Percentiles rank a stretch among this genome's conserved stretches.
phyloP scores from a whole-genome alignment of 1,140 invertebrate genomes.

The Habropoda laboriosa region DNA sequence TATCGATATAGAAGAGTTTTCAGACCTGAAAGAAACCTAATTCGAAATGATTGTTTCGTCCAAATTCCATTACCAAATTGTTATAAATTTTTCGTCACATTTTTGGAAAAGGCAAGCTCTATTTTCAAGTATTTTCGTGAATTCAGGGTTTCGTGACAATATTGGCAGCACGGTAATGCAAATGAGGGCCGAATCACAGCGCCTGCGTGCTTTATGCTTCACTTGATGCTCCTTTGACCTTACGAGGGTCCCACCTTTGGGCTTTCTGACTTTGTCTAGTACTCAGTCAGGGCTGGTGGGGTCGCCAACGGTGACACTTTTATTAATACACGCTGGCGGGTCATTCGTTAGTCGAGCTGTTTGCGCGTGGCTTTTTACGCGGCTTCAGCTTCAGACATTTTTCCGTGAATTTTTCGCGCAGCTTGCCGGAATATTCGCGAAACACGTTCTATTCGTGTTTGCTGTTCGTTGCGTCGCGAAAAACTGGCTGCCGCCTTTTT shows the following conservation, averaged over 20 bases:
- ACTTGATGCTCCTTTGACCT: no score
- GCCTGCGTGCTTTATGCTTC: background rate
- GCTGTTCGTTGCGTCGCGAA: background rate
- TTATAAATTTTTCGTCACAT: no score
- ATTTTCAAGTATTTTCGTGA: no score
- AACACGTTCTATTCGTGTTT: conserved; percentile 2
- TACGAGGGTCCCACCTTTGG: background rate
- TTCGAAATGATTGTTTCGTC: no score
- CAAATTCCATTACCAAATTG: no score
- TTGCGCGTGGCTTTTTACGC: background rate
- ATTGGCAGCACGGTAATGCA: background rate
- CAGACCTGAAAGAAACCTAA: no score
- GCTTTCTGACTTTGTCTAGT: background rate
- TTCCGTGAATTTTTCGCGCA: conserved; percentile 4
- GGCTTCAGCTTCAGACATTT: conserved; percentile 11
- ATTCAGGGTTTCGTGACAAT: background rate
- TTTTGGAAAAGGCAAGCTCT: no score
- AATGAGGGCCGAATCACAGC: background rate
- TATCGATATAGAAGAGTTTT: no score
- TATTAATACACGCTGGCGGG: conserved; percentile 4
- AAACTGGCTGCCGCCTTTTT: background rate
- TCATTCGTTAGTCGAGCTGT: conserved; percentile 16
- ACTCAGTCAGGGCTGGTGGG: background rate
- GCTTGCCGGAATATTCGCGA: background rate
- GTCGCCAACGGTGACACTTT: background rate